phyloP scores from a whole-genome alignment of 64 coral and sea anemone species.

The Montipora efflorescens region DNA sequence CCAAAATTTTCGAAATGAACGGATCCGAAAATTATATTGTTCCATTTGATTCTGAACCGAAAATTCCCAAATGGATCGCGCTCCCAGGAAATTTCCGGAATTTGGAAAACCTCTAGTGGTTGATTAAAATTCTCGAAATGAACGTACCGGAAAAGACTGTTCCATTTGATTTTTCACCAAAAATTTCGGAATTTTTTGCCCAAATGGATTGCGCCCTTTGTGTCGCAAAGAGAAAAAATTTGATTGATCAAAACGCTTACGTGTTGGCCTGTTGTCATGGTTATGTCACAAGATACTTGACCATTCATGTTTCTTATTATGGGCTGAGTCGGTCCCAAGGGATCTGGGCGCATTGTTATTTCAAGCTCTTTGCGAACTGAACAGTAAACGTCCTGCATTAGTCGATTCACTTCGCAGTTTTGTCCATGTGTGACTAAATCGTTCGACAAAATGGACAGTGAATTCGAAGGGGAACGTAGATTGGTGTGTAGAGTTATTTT shows the following conservation, averaged over 20 bases:
- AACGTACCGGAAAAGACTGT: no score
- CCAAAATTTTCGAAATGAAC: no score
- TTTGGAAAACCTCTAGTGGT: no score
- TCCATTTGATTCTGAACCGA: no score
- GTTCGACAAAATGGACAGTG: slow-evolving; percentile 28
- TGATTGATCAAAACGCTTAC: background rate
- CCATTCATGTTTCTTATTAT: slow-evolving; percentile 16
- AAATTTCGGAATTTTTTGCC: no score
- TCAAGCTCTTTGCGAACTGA: slow-evolving; percentile 19
- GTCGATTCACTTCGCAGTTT: background rate
- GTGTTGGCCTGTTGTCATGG: slow-evolving; percentile 8
- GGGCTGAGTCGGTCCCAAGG: slow-evolving; percentile 10
- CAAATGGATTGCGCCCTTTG: background rate
- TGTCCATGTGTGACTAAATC: slow-evolving; percentile 17
- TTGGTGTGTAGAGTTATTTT: slow-evolving; percentile 57
- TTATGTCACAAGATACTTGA: slow-evolving; percentile 22
- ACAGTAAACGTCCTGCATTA: slow-evolving; percentile 18
- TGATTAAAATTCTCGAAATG: no score
- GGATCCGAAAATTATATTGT: no score
- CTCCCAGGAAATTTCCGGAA: no score
- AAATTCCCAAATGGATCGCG: no score
- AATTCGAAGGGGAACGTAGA: slow-evolving; percentile 43
- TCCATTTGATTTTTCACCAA: no score
- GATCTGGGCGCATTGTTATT: slow-evolving; percentile 36
- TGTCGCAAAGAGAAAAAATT: background rate